Evolutionary conservation across 2,113 vertebrate species (phyloP), one percentile per base, ranked within the genome.

Genomic region (Ciconia boyciana): DNA sequence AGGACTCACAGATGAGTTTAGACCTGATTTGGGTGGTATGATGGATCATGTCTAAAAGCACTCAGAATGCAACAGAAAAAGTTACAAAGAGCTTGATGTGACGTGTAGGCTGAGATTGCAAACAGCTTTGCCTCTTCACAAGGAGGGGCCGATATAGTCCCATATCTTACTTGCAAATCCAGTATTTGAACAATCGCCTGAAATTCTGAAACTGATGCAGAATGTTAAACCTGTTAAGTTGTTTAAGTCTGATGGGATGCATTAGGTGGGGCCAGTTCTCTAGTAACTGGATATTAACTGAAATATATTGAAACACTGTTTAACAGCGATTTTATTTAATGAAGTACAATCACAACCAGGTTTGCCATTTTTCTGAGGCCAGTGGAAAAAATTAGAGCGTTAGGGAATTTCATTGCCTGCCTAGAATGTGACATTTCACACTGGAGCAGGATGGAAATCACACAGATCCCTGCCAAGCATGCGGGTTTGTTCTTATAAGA

Each of bases 291-390:
- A 85, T 93, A 91, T 96, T 96, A 96, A 83, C 69, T 39, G 54
- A 92, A 95, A 96, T 93, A 84, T 41, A 92, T 39, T 87, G 77
- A 96, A 96, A 81, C 46, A 49, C 46, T 65, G 41, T 72, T 96
- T 97, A 94, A 93, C 93, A 98, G 90, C 89, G 90, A 93, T 83
- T 83, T 84, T 93, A 88, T 94, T 96, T 94, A 92, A 93, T 46
- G 83, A 95, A 92, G 86, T 95, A 95, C 93, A 95, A 96, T 96
- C 89, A 54, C 94, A 92, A 95, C 89, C 74, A 97, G 64, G 75
- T 92, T 92, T 91, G 83, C 81, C 71, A 94, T 96, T 93, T 96
- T 88, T 91, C 74, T 68, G 62, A 69, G 29, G 90, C 85, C 66
- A 83, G 61, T 3, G 64, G 84, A 98, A 96, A 97, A 97, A 96